Conservation (phyloP, 2,797 vertebrate genomes). For the Cirrhinus molitorella region DNA sequence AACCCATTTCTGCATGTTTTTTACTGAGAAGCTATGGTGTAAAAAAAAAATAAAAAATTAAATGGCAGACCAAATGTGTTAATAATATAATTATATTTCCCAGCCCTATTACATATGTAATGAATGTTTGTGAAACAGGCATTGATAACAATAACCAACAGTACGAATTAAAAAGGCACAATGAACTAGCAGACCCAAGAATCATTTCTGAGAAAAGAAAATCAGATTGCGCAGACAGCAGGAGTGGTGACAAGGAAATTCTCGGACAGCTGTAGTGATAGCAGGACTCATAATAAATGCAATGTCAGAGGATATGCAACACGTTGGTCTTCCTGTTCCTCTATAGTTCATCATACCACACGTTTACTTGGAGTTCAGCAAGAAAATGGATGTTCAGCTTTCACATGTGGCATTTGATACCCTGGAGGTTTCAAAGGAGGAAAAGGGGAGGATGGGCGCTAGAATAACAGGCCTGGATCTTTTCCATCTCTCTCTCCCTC, state of each 20-base stretch:
- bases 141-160: conserved; percentile 17
- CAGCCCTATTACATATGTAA: conserved; percentile 15
- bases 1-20: background rate
- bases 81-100: conserved; percentile 1
- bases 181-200: conserved; percentile 23
- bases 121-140: conserved; percentile 14
- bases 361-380: conserved; percentile 30
- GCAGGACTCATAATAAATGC: conserved; percentile 32
- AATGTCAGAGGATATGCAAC: conserved; percentile 15
- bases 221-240: background rate
- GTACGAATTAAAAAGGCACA: conserved; percentile 53
- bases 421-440: conserved; percentile 37
- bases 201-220: conserved; percentile 27
- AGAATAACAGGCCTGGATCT: conserved; percentile 10
- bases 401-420: conserved; percentile 38
- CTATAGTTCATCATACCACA: conserved; percentile 38
- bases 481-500: background rate
- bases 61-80: background rate
- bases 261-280: conserved; percentile 48
- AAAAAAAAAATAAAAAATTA: background rate
- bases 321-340: conserved; percentile 40
- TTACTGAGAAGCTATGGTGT: background rate
- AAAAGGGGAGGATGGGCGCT: conserved; percentile 12
- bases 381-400: conserved; percentile 30
- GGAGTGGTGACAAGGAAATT: conserved; percentile 31